A percentile compares a stretch with the other conserved stretches of the same genome.
phyloP scores from a whole-genome alignment of 2,888 invertebrate genomes.

The Ormyrus thymus region DNA sequence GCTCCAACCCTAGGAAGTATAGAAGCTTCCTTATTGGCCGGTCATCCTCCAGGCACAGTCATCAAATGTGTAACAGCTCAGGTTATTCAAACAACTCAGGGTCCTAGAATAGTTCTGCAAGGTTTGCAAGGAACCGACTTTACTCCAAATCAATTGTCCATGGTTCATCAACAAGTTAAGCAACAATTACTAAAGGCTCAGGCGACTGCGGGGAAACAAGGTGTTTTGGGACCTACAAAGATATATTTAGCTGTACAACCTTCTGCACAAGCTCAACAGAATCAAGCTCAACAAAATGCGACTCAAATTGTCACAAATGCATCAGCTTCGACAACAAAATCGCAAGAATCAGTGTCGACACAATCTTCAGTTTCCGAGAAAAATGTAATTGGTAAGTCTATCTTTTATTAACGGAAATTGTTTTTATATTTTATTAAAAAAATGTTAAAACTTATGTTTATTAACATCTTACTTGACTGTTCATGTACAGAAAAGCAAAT shows the following conservation, averaged over 20 bases:
- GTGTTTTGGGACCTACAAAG: conserved; percentile 89
- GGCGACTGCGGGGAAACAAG: conserved; percentile 90
- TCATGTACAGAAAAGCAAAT: conserved; percentile 54
- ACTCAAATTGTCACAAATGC: conserved; percentile 56
- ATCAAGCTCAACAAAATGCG: conserved; percentile 45
- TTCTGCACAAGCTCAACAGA: conserved; percentile 64
- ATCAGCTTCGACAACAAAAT: conserved; percentile 55
- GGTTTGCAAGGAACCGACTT: conserved; percentile 90
- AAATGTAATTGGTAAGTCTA: conserved; percentile 27
- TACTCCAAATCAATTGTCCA: conserved; percentile 86
- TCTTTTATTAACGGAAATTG: background rate
- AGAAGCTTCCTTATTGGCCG: conserved; percentile 84
- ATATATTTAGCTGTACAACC: conserved; percentile 91
- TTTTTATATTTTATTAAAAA: background rate
- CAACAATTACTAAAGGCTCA: conserved; percentile 92
- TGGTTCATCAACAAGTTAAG: conserved; percentile 92
- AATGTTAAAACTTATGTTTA: background rate
- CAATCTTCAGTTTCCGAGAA: conserved; percentile 12
- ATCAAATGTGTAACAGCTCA: conserved; percentile 92
- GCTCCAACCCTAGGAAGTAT: conserved; percentile 76
- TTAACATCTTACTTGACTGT: background rate
- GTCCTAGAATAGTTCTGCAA: conserved; percentile 90
- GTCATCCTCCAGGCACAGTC: conserved; percentile 90
- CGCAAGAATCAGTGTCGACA: background rate
- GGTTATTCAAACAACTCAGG: conserved; percentile 89